A percentile compares a stretch with the other conserved stretches of the same genome.
Conservation (phyloP, 2,113 vertebrate genomes). For the Ptyas mucosa region DNA sequence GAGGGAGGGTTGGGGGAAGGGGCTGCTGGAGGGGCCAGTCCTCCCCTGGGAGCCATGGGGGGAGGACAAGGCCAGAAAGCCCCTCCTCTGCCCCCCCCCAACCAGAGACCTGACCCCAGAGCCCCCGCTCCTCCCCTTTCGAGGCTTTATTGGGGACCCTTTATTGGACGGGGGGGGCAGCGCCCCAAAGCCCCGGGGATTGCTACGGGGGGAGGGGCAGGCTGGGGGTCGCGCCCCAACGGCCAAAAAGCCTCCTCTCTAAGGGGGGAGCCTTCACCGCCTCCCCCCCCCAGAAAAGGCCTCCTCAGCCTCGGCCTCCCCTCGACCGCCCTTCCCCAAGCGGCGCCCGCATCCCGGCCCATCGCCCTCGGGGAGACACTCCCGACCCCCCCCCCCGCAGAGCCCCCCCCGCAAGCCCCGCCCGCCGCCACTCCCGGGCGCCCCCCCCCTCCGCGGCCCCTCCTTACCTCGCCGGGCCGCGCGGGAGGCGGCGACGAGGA, state of each 20-base stretch:
- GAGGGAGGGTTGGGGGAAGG: too few relatives aligned
- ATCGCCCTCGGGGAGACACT: not conserved
- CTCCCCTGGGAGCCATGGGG: not conserved
- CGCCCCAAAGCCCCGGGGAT: not conserved
- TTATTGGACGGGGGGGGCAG: not conserved
- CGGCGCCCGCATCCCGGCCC: too few relatives aligned
- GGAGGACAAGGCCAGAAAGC: not conserved
- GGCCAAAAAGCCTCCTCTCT: not conserved
- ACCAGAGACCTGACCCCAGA: not conserved
- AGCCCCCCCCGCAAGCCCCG: not conserved
- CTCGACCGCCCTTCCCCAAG: not conserved
- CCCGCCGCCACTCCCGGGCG: too few relatives aligned
- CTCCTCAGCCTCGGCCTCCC: not conserved
- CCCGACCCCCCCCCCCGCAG: not conserved
- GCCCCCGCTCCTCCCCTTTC: too few relatives aligned
- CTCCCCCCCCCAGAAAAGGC: not conserved
- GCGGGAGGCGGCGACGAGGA: not conserved
- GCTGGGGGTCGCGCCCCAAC: not conserved
- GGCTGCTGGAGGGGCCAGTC: too few relatives aligned
- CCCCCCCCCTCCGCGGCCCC: too few relatives aligned
- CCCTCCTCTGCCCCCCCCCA: not conserved
- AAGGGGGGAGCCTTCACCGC: not conserved
- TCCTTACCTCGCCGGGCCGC: conserved; percentile 20
- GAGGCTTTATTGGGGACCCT: not conserved
- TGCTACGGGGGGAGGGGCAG: not conserved